Evolutionary conservation across 92 coral and sea anemone species (phyloP).

Genomic region (Metridium senile): DNA sequence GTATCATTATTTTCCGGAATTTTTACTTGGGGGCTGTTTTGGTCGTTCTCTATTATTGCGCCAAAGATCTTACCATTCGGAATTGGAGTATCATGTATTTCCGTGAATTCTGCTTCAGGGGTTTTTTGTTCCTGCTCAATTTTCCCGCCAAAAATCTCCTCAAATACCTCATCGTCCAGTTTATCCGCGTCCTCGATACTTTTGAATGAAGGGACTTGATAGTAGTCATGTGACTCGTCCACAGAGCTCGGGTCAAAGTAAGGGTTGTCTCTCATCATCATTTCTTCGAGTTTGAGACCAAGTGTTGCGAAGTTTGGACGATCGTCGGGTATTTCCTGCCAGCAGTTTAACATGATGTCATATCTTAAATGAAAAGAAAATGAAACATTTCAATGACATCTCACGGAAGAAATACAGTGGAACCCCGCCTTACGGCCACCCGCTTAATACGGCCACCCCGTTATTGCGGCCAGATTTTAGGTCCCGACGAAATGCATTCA

Average conservation of each 20-base stretch:
- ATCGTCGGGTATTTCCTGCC: conserved; percentile 67
- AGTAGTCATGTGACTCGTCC: conserved; percentile 73
- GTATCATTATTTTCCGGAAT: neutral
- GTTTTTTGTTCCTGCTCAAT: neutral
- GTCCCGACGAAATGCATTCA: no score
- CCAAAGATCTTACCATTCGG: no score
- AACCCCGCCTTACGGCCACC: no score
- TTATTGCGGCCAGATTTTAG: no score
- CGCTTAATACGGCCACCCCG: neutral
- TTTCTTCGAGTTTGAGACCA: conserved; percentile 55
- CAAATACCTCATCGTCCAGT: conserved; percentile 36
- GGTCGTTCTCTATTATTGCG: neutral
- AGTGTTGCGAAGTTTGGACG: conserved; percentile 69
- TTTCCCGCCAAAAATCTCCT: conserved; percentile 19
- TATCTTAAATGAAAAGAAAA: conserved; percentile 34
- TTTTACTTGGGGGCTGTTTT: neutral
- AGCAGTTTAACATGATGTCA: conserved; percentile 68
- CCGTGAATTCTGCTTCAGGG: neutral
- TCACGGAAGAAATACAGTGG: no score
- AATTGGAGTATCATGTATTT: no score
- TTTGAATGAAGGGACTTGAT: conserved; percentile 79
- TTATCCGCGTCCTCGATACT: conserved; percentile 41
- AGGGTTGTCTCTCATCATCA: conserved; percentile 69
- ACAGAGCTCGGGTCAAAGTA: conserved; percentile 68
- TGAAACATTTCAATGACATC: neutral